phyloP scores from a whole-genome alignment of 2,888 invertebrate species.

The Nysson spinosus region DNA sequence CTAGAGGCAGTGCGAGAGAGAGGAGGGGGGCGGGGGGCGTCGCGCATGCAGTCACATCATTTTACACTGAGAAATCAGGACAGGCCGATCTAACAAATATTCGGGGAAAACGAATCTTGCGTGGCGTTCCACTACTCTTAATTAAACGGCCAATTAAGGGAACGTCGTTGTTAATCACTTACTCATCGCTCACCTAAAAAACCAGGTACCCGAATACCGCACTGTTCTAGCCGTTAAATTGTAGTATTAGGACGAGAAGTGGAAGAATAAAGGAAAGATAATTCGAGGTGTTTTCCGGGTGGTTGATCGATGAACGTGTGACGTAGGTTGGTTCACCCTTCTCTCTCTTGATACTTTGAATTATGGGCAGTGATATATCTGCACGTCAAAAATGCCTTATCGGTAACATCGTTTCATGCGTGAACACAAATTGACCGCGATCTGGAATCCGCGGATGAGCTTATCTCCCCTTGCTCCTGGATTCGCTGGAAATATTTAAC shows the following conservation, averaged over 20 bases:
- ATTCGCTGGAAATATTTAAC: too few relatives aligned
- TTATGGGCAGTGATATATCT: slow-evolving; percentile 53
- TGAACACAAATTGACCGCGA: slow-evolving; percentile 42
- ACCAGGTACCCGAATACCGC: slow-evolving; percentile 18
- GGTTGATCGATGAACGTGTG: slow-evolving; percentile 50
- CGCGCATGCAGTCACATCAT: slow-evolving; percentile 21
- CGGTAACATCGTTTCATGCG: slow-evolving; percentile 47
- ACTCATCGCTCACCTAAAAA: slow-evolving; percentile 35
- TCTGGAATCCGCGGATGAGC: not conserved
- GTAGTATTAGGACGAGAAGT: not conserved
- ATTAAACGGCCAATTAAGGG: slow-evolving; percentile 60
- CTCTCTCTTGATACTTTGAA: slow-evolving; percentile 46
- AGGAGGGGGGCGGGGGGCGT: too few relatives aligned
- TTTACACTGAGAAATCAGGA: slow-evolving; percentile 34
- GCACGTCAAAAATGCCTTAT: slow-evolving; percentile 44
- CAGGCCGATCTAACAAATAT: slow-evolving; percentile 46
- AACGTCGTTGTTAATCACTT: slow-evolving; percentile 49
- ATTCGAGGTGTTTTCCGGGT: not conserved
- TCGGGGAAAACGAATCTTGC: slow-evolving; percentile 52
- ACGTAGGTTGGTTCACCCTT: slow-evolving; percentile 21
- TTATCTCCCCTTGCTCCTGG: not conserved
- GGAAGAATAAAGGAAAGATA: not conserved
- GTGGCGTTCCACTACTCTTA: slow-evolving; percentile 52
- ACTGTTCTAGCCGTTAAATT: slow-evolving; percentile 16
- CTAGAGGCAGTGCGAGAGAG: too few relatives aligned